Evolutionary conservation across 1,140 invertebrate species (phyloP).

Genomic region (Thrips palmi): DNA sequence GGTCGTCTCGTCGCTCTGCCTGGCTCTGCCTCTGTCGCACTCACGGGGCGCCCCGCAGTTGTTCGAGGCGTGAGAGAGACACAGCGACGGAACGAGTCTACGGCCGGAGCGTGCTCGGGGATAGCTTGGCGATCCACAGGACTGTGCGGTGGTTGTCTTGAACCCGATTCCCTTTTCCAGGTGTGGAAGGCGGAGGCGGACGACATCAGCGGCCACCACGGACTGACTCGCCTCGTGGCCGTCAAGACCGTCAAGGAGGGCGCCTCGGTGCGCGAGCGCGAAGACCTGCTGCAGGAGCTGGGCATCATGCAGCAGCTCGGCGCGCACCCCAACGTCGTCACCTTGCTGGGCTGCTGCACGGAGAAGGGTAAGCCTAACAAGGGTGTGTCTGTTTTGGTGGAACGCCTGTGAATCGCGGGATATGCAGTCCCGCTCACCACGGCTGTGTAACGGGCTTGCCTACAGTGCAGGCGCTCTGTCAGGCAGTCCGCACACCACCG

Average conservation of each 20-base stretch:
- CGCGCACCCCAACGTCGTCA: conserved; percentile 70
- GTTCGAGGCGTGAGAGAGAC: not conserved
- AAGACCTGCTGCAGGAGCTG: conserved; percentile 56
- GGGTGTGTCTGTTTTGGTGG: too few relatives aligned
- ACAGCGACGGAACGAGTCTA: not conserved
- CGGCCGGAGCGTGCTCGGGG: not conserved
- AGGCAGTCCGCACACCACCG: too few relatives aligned
- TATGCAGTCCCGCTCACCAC: too few relatives aligned
- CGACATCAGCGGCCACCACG: conserved; percentile 55
- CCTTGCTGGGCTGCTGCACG: conserved; percentile 64
- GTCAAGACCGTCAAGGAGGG: conserved; percentile 63
- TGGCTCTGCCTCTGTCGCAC: too few relatives aligned
- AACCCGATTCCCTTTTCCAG: conserved; percentile 21
- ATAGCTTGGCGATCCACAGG: not conserved
- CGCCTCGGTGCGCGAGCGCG: conserved; percentile 51
- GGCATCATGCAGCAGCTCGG: conserved; percentile 72
- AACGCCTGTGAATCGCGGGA: too few relatives aligned
- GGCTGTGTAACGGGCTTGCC: too few relatives aligned
- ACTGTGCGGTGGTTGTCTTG: not conserved
- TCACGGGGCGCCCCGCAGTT: not conserved
- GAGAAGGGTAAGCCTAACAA: conserved; percentile 47
- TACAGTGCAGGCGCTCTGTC: too few relatives aligned
- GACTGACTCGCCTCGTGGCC: conserved; percentile 55
- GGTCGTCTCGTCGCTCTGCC: too few relatives aligned
- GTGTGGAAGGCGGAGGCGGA: conserved; percentile 71